A percentile compares a stretch with the other conserved stretches of the same genome.
These are phyloP conservation scores for Anseranas semipalmata DNA, from an alignment of 2,113 vertebrate species.

Conservation along the genomic window DNA sequence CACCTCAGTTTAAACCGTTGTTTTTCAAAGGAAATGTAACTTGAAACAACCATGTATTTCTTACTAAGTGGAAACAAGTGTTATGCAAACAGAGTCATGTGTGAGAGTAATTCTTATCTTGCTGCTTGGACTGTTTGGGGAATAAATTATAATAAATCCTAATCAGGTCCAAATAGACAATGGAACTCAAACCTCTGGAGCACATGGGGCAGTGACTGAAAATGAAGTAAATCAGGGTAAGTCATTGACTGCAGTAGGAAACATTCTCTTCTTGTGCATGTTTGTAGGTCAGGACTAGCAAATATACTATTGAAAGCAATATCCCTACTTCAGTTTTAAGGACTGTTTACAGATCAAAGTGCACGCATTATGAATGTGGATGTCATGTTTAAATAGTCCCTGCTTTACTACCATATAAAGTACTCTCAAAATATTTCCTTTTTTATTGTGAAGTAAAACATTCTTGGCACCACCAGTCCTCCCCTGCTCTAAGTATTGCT, in stretches of 20 bases:
- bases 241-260: conserved; percentile 33
- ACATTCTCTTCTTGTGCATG: not conserved
- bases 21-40: conserved; percentile 63
- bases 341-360: conserved; percentile 57
- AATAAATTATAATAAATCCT: conserved; percentile 34
- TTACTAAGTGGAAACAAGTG: conserved; percentile 56
- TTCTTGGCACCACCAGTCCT: not conserved
- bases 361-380: conserved; percentile 25
- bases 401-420: conserved; percentile 13
- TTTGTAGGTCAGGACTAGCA: conserved; percentile 43
- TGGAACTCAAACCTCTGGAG: not conserved
- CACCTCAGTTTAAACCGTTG: not conserved
- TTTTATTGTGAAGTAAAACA: conserved; percentile 25
- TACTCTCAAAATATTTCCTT: conserved; percentile 32
- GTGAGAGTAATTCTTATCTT: conserved; percentile 56
- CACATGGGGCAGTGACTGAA: not conserved
- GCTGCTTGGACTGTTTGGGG: not conserved
- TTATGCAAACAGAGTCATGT: conserved; percentile 45
- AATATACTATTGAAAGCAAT: conserved; percentile 12
- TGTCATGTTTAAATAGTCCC: conserved; percentile 25
- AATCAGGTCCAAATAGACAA: not conserved
- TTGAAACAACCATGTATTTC: conserved; percentile 41
- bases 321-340: conserved; percentile 40
- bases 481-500: not conserved
- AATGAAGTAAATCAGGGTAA: conserved; percentile 35